A percentile compares a stretch with the other conserved stretches of the same genome.
Evolutionary conservation across 1,140 invertebrate genomes (phyloP).

Genomic region (Lerema accius): DNA sequence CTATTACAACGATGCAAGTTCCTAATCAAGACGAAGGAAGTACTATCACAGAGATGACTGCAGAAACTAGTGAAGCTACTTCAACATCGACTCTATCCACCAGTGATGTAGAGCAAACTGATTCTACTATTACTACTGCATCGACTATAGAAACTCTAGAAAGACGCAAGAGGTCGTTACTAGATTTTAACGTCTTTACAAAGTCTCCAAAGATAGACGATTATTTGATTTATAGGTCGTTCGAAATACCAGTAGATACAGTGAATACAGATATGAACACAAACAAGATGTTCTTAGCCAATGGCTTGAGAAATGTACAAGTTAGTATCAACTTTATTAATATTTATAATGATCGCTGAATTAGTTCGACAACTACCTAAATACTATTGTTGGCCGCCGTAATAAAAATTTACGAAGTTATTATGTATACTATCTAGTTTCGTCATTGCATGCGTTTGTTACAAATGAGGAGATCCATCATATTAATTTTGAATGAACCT

Average conservation of each 20-base stretch:
- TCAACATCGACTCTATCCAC: conserved; percentile 13
- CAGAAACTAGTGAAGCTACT: conserved; percentile 31
- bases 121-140: conserved; percentile 25
- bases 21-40: neutral
- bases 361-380: too few relatives aligned
- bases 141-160: conserved; percentile 64
- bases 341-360: too few relatives aligned
- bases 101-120: neutral
- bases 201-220: conserved; percentile 64
- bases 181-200: conserved; percentile 69
- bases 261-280: conserved; percentile 42
- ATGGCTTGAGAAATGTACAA: conserved; percentile 74
- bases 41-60: conserved; percentile 29
- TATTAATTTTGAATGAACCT: too few relatives aligned
- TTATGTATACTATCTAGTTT: too few relatives aligned
- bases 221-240: conserved; percentile 65
- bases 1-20: conserved; percentile 33
- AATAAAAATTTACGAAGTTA: too few relatives aligned
- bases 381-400: too few relatives aligned
- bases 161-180: conserved; percentile 70
- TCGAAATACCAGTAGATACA: conserved; percentile 56
- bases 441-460: too few relatives aligned
- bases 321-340: too few relatives aligned
- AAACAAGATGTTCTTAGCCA: conserved; percentile 69
- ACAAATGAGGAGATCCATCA: too few relatives aligned